Conservation (phyloP, 2,797 vertebrate species). For the Arctocebus calabarensis region DNA sequence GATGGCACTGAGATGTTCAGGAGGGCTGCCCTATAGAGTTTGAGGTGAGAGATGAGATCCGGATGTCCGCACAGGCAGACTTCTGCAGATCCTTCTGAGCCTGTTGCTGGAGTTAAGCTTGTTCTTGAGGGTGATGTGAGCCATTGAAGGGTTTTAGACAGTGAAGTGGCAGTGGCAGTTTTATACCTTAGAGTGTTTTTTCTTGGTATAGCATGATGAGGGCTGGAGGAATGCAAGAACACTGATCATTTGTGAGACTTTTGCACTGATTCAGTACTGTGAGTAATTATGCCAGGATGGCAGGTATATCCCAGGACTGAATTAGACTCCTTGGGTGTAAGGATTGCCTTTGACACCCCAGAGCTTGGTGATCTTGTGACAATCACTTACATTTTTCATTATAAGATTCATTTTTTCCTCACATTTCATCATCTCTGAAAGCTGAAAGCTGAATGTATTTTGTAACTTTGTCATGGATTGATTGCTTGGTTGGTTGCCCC, state of each 20-base stretch:
- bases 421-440: neutral
- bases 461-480: neutral
- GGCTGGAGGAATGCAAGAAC: too few relatives aligned
- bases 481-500: neutral
- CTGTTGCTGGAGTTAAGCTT: neutral
- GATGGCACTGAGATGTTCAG: neutral
- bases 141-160: neutral
- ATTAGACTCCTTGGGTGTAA: neutral
- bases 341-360: neutral
- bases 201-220: neutral
- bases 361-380: neutral
- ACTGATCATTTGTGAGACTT: neutral
- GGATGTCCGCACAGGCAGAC: neutral
- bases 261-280: neutral
- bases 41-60: neutral
- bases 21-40: neutral
- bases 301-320: neutral
- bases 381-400: neutral
- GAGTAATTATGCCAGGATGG: neutral
- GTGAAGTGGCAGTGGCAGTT: neutral
- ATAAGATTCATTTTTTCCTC: neutral
- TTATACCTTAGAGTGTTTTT: neutral
- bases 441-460: neutral
- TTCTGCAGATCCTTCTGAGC: neutral
- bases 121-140: neutral